Evolutionary conservation across 2,113 vertebrate genomes (phyloP).

Genomic region (Spea bombifrons): DNA sequence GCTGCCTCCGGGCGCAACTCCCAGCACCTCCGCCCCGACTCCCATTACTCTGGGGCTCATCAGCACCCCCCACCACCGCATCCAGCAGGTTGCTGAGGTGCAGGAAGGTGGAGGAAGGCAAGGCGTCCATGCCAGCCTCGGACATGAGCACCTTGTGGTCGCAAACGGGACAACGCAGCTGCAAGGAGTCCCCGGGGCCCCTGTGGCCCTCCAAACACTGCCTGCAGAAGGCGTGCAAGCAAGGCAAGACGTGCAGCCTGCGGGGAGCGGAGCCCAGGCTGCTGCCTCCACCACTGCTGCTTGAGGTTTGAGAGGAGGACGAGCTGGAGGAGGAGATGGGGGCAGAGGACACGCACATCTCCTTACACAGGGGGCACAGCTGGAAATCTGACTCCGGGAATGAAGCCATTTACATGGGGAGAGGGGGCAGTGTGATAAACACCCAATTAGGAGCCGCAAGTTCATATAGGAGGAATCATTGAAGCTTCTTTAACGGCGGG

Average conservation of each 20-base stretch:
- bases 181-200: constrained; percentile 71
- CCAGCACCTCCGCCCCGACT: constrained; percentile 58
- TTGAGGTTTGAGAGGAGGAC: constrained; percentile 71
- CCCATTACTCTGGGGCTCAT: constrained; percentile 70
- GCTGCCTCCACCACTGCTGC: constrained; percentile 53
- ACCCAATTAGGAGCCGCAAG: neutral
- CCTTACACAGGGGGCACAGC: constrained; percentile 87
- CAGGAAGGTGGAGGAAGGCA: constrained; percentile 88
- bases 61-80: constrained; percentile 76
- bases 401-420: constrained; percentile 79
- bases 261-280: constrained; percentile 62
- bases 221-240: constrained; percentile 89
- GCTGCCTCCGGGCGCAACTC: constrained; percentile 53
- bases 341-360: constrained; percentile 85
- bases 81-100: constrained; percentile 86
- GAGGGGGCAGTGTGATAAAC: constrained; percentile 11
- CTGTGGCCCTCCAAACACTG: constrained; percentile 87
- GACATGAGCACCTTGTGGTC: constrained; percentile 87
- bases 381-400: constrained; percentile 88
- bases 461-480: neutral
- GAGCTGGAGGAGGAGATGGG: constrained; percentile 82
- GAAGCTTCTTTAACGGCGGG: neutral
- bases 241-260: constrained; percentile 85
- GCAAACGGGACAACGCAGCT: constrained; percentile 86
- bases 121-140: constrained; percentile 83